Percentiles rank a stretch among this genome's conserved stretches.
Evolutionary conservation across 1,140 invertebrate genomes (phyloP).

Genomic region (Brachionus angularis): DNA sequence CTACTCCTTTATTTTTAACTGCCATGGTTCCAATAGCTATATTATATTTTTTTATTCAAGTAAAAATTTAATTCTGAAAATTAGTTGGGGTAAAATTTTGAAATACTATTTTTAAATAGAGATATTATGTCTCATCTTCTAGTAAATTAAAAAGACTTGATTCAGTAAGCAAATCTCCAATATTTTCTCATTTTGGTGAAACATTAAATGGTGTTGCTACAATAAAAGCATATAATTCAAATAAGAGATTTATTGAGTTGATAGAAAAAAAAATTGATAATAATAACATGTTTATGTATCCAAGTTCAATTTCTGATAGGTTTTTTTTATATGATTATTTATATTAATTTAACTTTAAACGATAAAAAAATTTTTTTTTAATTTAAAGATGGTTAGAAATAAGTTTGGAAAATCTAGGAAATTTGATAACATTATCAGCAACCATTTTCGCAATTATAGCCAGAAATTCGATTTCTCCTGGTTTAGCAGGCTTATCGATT

Average conservation of each 20-base stretch:
- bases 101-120: conserved; percentile 1
- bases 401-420: neutral
- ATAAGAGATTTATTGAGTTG: conserved; percentile 58
- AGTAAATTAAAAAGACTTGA: conserved; percentile 89
- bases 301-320: neutral
- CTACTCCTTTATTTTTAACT: conserved; percentile 31
- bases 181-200: conserved; percentile 96
- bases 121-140: conserved; percentile 77
- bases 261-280: conserved; percentile 11
- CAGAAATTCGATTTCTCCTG: conserved; percentile 45
- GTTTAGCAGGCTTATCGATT: conserved; percentile 61
- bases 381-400: conserved; percentile 16
- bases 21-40: neutral
- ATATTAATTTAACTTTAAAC: neutral
- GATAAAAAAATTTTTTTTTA: neutral
- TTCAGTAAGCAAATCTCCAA: conserved; percentile 87
- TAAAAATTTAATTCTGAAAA: neutral
- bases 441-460: neutral
- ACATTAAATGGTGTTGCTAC: conserved; percentile 62
- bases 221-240: conserved; percentile 62
- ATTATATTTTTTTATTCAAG: conserved; percentile 16
- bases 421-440: conserved; percentile 3
- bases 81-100: no score
- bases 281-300: conserved; percentile 21
- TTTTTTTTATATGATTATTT: neutral